Conservation (phyloP, 1,140 invertebrate species). For the Lethrus apterus region DNA sequence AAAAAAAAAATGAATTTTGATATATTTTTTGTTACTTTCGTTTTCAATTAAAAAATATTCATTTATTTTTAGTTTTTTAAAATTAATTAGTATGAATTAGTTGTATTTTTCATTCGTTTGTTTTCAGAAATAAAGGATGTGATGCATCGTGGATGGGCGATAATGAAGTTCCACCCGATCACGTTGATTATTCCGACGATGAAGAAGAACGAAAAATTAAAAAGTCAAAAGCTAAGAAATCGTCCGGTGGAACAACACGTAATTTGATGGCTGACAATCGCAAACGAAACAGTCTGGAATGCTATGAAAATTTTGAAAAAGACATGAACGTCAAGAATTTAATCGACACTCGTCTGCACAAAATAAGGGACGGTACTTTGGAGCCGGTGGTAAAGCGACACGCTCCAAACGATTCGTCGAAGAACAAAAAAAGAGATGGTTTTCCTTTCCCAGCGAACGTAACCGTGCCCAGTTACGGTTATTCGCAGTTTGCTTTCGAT, state of each 20-base stretch:
- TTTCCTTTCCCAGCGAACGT: slow-evolving; percentile 6
- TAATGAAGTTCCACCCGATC: slow-evolving; percentile 65
- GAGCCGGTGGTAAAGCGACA: slow-evolving; percentile 13
- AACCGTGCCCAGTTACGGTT: not conserved
- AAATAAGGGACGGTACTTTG: slow-evolving; percentile 12
- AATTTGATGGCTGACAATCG: too few species aligned
- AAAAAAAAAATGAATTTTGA: not conserved
- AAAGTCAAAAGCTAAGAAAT: slow-evolving; percentile 8
- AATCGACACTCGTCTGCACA: slow-evolving; percentile 18
- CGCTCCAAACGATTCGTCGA: slow-evolving; percentile 1
- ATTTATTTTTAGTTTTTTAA: too few species aligned
- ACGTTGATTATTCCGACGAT: slow-evolving; percentile 81
- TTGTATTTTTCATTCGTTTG: slow-evolving; percentile 21
- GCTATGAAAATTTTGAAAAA: slow-evolving; percentile 30
- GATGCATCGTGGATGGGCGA: slow-evolving; percentile 71
- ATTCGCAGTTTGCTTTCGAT: not conserved
- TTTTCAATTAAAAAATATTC: not conserved
- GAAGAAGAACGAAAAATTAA: slow-evolving; percentile 47
- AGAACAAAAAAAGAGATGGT: slow-evolving; percentile 9
- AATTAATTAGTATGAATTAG: not conserved
- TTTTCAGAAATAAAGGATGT: slow-evolving; percentile 46
- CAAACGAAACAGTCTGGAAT: slow-evolving; percentile 28
- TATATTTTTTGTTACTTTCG: not conserved
- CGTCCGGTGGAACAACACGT: slow-evolving; percentile 15
- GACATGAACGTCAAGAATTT: slow-evolving; percentile 35